A percentile compares a stretch with the other conserved stretches of the same genome.
Evolutionary conservation across 1,140 invertebrate genomes (phyloP).

Genomic region (Saccostrea echinata): DNA sequence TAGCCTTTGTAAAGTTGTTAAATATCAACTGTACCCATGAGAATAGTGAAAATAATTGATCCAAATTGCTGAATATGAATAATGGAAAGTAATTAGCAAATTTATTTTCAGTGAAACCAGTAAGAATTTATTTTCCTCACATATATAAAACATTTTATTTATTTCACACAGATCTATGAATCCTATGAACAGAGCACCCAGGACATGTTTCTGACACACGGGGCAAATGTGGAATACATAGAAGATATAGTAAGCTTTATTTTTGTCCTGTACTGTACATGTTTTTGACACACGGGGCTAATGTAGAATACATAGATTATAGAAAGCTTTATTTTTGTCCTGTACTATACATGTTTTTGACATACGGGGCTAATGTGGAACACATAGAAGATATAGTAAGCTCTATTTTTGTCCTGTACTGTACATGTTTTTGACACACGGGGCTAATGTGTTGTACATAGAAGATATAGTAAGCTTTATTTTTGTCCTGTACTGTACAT

Average conservation of each 20-base stretch:
- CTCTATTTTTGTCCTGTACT: no score
- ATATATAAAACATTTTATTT: no score
- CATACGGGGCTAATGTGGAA: conserved; percentile 66
- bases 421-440: no score
- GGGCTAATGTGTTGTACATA: no score
- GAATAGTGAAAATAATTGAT: background rate
- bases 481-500: no score
- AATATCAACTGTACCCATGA: background rate
- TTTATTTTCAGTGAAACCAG: no score
- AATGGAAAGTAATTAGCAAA: background rate
- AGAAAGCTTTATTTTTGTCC: no score
- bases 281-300: no score
- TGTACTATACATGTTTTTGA: conserved; percentile 61
- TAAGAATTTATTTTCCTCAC: background rate
- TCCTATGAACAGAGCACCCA: conserved; percentile 71
- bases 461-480: no score
- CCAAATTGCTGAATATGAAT: background rate
- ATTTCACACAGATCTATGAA: conserved; percentile 71
- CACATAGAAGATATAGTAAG: conserved; percentile 76
- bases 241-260: conserved; percentile 73
- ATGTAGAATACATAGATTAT: no score
- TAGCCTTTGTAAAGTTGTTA: background rate
- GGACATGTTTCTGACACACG: conserved; percentile 59
- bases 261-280: background rate
- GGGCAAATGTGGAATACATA: conserved; percentile 72